Percentiles rank a stretch among this genome's conserved stretches.
phyloP scores from a whole-genome alignment of 2,888 invertebrate species.

The Drosophila neoperkinsi region DNA sequence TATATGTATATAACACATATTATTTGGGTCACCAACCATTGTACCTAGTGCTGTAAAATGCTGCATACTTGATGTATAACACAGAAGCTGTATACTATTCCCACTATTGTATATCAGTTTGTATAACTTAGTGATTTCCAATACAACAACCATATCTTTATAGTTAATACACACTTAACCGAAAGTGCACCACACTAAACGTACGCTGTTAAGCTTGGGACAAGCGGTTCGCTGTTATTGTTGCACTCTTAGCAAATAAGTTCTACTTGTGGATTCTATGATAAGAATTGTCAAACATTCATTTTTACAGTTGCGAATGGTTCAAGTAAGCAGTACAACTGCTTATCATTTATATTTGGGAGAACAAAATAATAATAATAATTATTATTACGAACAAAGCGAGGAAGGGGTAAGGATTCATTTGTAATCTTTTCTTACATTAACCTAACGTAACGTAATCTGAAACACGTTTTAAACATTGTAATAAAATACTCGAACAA shows the following conservation, averaged over 20 bases:
- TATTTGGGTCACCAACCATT: not conserved
- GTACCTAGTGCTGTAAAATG: not conserved
- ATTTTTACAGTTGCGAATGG: not conserved
- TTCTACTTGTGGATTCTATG: slow-evolving; percentile 13
- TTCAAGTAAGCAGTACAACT: not conserved
- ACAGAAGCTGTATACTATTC: slow-evolving; percentile 1
- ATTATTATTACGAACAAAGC: not conserved
- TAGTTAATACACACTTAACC: not conserved
- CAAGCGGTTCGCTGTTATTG: slow-evolving; percentile 31
- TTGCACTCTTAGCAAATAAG: not conserved
- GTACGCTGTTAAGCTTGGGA: slow-evolving; percentile 26
- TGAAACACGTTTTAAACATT: not conserved
- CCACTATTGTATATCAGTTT: slow-evolving; percentile 15
- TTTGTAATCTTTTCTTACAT: accelerated
- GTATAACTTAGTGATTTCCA: not conserved
- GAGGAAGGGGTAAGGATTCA: not conserved
- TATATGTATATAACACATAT: not conserved
- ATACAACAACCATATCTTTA: not conserved
- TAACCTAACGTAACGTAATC: not conserved
- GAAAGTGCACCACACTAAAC: not conserved
- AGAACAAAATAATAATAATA: not conserved
- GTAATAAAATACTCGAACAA: not conserved
- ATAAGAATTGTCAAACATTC: not conserved
- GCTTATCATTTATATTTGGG: not conserved
- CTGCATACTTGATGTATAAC: not conserved